phyloP scores from a whole-genome alignment of 2,113 vertebrate genomes.

The Astur gentilis region DNA sequence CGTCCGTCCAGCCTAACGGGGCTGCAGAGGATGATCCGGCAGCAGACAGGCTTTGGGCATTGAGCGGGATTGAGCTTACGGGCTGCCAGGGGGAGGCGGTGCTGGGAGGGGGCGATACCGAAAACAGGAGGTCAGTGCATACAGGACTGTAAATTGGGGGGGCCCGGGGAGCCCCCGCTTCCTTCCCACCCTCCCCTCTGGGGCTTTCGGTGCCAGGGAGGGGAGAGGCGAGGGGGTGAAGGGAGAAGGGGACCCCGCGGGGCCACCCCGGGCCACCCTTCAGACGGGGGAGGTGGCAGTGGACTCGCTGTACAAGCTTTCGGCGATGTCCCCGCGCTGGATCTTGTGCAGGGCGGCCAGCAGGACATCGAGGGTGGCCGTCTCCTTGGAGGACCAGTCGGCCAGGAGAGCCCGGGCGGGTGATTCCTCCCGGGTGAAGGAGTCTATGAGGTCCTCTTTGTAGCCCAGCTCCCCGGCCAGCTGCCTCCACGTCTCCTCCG shows the following conservation, averaged over 20 bases:
- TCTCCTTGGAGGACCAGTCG: constrained; percentile 88
- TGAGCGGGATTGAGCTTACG: fast-evolving
- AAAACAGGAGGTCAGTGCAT: constrained; percentile 40
- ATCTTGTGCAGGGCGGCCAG: constrained; percentile 86
- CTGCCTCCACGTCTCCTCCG: constrained; percentile 88
- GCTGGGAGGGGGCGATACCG: background rate
- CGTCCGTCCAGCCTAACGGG: fast-evolving
- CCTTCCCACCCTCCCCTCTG: background rate
- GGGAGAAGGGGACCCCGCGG: background rate
- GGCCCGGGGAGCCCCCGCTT: background rate
- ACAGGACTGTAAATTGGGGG: background rate
- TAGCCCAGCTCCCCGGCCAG: constrained; percentile 92
- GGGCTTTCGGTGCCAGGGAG: background rate
- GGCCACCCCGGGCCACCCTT: constrained; percentile 34
- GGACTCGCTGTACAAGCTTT: constrained; percentile 84
- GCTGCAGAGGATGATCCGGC: background rate
- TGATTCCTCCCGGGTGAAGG: constrained; percentile 83
- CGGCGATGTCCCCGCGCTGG: constrained; percentile 89
- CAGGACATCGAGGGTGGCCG: constrained; percentile 85
- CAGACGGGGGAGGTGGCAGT: constrained; percentile 92
- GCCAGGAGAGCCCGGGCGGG: constrained; percentile 85
- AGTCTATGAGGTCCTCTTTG: constrained; percentile 86
- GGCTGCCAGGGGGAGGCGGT: background rate
- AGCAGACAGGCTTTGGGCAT: fast-evolving
- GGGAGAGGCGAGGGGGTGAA: background rate